phyloP scores from a whole-genome alignment of 2,888 invertebrate genomes.

The Andrena chrysosceles region DNA sequence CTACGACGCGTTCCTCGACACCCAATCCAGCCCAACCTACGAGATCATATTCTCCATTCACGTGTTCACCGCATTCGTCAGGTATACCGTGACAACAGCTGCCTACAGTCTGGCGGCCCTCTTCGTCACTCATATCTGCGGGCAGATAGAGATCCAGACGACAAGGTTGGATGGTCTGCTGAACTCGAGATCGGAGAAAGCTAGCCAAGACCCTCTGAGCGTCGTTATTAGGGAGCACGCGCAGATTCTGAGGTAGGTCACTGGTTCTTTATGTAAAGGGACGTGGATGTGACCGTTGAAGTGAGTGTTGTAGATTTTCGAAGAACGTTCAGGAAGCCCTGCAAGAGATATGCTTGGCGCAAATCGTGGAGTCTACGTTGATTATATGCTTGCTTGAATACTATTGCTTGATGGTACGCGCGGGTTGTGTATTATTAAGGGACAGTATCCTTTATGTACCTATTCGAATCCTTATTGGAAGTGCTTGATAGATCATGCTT shows the following conservation, averaged over 20 bases:
- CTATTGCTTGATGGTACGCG: conserved; percentile 75
- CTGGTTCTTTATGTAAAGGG: not conserved
- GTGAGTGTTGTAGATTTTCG: conserved; percentile 48
- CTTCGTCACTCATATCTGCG: conserved; percentile 66
- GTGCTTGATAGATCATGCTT: not conserved
- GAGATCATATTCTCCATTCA: conserved; percentile 74
- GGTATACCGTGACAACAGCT: conserved; percentile 65
- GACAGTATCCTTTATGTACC: too few relatives aligned
- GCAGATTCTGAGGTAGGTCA: conserved; percentile 17
- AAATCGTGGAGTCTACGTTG: conserved; percentile 77
- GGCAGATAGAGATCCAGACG: conserved; percentile 56
- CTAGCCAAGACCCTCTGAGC: not conserved
- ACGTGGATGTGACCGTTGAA: not conserved
- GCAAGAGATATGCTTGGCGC: conserved; percentile 75
- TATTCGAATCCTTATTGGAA: not conserved
- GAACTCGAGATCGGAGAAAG: too few relatives aligned
- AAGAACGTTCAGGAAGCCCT: conserved; percentile 57
- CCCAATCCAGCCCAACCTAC: conserved; percentile 67
- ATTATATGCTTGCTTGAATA: conserved; percentile 79
- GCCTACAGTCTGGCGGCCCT: conserved; percentile 59
- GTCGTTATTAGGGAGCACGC: conserved; percentile 1
- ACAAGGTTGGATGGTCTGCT: conserved; percentile 14
- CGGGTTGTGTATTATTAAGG: not conserved
- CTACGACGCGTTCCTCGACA: conserved; percentile 64
- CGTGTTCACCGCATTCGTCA: conserved; percentile 64